phyloP scores from a whole-genome alignment of 2,797 vertebrate genomes.

The Darevskia nairensis region DNA sequence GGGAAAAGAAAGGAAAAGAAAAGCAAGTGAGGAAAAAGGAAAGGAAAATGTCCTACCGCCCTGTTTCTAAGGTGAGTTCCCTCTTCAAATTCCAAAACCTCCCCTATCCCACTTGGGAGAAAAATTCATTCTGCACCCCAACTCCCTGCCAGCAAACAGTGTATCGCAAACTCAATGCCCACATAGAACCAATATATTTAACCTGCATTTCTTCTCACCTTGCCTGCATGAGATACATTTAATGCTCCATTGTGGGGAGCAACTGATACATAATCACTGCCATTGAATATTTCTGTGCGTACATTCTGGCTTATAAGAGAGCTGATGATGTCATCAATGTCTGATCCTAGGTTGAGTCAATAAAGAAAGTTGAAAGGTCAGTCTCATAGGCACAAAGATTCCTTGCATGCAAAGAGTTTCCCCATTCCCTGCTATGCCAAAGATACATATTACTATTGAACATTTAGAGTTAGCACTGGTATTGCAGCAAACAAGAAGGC shows the following conservation, averaged over 20 bases:
- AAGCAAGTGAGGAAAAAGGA: neutral
- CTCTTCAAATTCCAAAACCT: neutral
- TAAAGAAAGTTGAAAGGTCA: conserved; percentile 13
- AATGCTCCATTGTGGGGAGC: conserved; percentile 93
- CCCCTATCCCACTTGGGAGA: neutral
- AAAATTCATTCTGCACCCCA: neutral
- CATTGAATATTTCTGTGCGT: conserved; percentile 86
- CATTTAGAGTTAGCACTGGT: neutral
- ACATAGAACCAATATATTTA: neutral
- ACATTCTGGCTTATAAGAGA: conserved; percentile 86
- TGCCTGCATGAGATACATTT: conserved; percentile 84
- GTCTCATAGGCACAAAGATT: neutral
- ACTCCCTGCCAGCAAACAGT: no score
- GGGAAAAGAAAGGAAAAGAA: neutral
- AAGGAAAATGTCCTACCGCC: neutral
- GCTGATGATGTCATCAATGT: conserved; percentile 84
- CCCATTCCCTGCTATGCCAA: neutral
- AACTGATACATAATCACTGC: conserved; percentile 83
- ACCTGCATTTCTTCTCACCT: conserved; percentile 77
- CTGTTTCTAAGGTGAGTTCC: neutral
- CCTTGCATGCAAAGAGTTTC: neutral
- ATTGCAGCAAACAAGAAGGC: neutral
- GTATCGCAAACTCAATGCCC: neutral
- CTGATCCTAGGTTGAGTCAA: conserved; percentile 76
- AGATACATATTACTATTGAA: neutral